A percentile compares a stretch with the other conserved stretches of the same genome.
phyloP scores from a whole-genome alignment of 1,140 invertebrate genomes.

The Maconellicoccus hirsutus region DNA sequence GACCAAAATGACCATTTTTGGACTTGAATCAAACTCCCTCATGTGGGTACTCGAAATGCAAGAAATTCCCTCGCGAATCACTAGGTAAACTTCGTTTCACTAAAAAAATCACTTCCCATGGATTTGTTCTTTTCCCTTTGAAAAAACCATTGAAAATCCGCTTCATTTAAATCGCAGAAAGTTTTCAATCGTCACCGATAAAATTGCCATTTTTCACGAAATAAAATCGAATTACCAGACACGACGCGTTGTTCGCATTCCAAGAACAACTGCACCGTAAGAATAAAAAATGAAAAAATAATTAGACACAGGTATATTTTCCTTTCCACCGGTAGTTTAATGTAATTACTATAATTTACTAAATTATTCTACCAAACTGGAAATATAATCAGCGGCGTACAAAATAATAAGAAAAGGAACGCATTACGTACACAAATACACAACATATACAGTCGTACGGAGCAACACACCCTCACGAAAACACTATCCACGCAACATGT shows the following conservation, averaged over 20 bases:
- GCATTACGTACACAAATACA: background rate
- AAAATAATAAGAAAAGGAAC: background rate
- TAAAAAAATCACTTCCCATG: too few relatives aligned
- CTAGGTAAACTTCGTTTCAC: too few relatives aligned
- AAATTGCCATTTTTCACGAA: too few relatives aligned
- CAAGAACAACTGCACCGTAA: background rate
- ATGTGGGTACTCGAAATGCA: too few relatives aligned
- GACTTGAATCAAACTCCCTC: too few relatives aligned
- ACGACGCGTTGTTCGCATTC: background rate
- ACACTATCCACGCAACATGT: background rate
- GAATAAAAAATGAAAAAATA: background rate
- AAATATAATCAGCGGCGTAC: background rate
- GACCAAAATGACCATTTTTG: too few relatives aligned
- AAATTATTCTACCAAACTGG: conserved; percentile 15
- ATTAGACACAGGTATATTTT: conserved; percentile 13
- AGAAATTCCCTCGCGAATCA: too few relatives aligned
- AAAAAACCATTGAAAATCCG: too few relatives aligned
- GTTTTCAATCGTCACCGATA: too few relatives aligned
- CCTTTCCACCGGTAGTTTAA: conserved; percentile 14
- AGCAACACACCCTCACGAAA: background rate
- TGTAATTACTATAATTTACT: conserved; percentile 20
- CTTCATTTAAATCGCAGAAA: too few relatives aligned
- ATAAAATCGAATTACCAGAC: too few relatives aligned
- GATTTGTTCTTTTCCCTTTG: too few relatives aligned
- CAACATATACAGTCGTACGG: background rate